These are phyloP conservation scores for Poeciliopsis prolifica DNA, from an alignment of 2,113 vertebrate species.

Conservation along the genomic window DNA sequence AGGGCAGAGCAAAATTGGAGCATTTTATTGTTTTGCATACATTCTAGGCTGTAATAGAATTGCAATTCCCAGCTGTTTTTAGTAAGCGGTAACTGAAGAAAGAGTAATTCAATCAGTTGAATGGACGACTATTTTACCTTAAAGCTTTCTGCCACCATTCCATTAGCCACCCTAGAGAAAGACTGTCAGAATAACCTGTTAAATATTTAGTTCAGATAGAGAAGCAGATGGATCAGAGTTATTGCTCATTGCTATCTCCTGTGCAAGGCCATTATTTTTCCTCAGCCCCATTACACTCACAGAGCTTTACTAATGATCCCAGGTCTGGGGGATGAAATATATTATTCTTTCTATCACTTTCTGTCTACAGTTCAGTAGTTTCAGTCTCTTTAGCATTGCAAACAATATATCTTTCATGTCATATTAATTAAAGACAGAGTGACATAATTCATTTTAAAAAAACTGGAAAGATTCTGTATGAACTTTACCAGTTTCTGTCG, in stretches of 20 bases:
- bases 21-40: constrained; percentile 14
- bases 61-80: constrained; percentile 7
- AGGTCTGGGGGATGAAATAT: constrained; percentile 65
- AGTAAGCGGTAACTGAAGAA: constrained; percentile 57
- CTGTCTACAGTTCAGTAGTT: constrained; percentile 58
- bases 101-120: constrained; percentile 68
- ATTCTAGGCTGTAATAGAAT: constrained; percentile 13
- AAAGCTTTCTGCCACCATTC: constrained; percentile 65
- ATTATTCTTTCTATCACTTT: constrained; percentile 71
- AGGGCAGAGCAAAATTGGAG: constrained; percentile 31
- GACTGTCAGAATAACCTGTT: constrained; percentile 73
- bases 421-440: constrained; percentile 58
- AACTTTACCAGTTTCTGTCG: constrained; percentile 16
- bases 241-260: constrained; percentile 74
- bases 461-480: neutral
- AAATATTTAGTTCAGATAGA: constrained; percentile 78
- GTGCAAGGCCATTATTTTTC: constrained; percentile 77
- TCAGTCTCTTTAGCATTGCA: constrained; percentile 39
- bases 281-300: constrained; percentile 74
- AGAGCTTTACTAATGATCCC: constrained; percentile 74
- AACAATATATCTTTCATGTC: constrained; percentile 56
- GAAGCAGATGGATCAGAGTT: constrained; percentile 74
- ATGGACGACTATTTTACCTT: constrained; percentile 65
- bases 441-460: neutral
- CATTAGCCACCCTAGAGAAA: constrained; percentile 71